Conservation (phyloP, 1,140 invertebrate genomes). For the Proctacanthus coquilletti region DNA sequence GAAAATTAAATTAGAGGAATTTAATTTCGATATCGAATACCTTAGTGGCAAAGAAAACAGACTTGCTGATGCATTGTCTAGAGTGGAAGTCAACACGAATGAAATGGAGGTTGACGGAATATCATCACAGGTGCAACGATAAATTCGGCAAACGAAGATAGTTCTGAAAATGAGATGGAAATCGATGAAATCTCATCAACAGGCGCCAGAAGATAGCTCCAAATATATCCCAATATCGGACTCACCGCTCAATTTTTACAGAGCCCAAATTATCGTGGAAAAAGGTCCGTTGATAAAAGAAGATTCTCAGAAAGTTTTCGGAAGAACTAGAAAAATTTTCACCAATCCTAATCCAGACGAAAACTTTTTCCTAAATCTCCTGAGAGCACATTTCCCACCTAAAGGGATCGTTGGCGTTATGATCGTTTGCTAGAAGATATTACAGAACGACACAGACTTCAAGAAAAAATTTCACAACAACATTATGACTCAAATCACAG, state of each 20-base stretch:
- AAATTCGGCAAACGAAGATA: neutral
- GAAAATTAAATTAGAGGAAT: slow-evolving; percentile 31
- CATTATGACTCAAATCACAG: neutral
- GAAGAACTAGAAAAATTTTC: neutral
- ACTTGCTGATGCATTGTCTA: slow-evolving; percentile 16
- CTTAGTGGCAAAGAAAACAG: slow-evolving; percentile 18
- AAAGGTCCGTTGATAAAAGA: neutral
- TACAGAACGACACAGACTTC: neutral
- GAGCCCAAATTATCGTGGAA: neutral
- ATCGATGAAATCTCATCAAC: neutral
- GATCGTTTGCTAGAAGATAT: slow-evolving; percentile 1
- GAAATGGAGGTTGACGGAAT: neutral
- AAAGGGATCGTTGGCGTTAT: neutral
- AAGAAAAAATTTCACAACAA: neutral
- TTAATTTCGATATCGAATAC: slow-evolving; percentile 21
- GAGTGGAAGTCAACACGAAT: slow-evolving; percentile 6
- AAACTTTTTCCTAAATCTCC: no score
- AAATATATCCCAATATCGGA: neutral
- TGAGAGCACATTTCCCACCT: neutral
- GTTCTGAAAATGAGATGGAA: neutral
- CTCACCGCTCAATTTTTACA: neutral
- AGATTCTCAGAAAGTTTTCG: neutral
- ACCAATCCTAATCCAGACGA: neutral
- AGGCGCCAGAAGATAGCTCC: neutral
- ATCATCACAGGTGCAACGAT: neutral